A percentile compares a stretch with the other conserved stretches of the same genome.
These are phyloP conservation scores for Stylophora pistillata DNA, from an alignment of 64 coral and sea anemone genomes.

Conservation along the genomic window DNA sequence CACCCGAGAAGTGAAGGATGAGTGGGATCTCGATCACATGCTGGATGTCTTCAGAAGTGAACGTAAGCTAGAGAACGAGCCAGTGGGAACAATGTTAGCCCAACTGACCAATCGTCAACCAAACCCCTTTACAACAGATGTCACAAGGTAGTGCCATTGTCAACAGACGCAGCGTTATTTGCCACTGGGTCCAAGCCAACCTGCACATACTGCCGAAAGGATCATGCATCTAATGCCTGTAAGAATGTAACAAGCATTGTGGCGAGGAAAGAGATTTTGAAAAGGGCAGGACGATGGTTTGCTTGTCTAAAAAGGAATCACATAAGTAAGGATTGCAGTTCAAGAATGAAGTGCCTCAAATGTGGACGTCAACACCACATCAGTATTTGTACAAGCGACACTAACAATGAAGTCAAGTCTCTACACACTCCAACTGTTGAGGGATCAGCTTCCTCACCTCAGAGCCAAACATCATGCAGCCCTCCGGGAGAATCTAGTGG, in stretches of 20 bases:
- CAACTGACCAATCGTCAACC: too few species aligned
- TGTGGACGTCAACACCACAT: slow-evolving; percentile 20
- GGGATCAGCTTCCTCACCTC: neutral
- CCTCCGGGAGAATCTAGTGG: neutral
- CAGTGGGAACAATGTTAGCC: too few species aligned
- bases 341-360: neutral
- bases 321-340: neutral
- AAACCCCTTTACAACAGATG: too few species aligned
- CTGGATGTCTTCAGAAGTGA: too few species aligned
- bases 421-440: neutral
- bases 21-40: too few species aligned
- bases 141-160: too few species aligned
- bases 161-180: too few species aligned
- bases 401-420: too few species aligned
- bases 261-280: neutral
- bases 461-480: too few species aligned
- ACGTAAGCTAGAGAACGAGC: too few species aligned
- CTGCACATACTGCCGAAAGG: slow-evolving; percentile 30
- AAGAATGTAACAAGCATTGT: slow-evolving; percentile 1
- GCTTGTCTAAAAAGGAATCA: slow-evolving; percentile 19
- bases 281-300: slow-evolving; percentile 34
- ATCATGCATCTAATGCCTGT: neutral
- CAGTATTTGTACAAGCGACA: neutral
- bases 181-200: neutral
- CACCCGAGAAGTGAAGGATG: too few species aligned